Conservation (phyloP, 2,113 vertebrate genomes). For the Verasper variegatus region DNA sequence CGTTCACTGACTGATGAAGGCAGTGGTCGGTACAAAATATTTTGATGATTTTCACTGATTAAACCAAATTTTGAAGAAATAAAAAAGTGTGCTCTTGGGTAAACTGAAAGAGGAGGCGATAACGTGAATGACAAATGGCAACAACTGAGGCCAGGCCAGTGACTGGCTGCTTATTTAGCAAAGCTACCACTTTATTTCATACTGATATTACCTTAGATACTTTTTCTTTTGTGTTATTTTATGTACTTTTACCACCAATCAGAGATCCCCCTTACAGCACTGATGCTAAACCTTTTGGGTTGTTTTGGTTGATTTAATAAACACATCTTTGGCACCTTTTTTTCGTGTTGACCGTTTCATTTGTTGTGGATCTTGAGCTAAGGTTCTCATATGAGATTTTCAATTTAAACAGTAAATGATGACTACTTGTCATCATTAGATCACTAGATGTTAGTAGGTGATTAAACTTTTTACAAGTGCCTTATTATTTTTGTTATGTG, state of each 20-base stretch:
- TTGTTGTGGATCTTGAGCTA: no score
- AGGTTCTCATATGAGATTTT: background rate
- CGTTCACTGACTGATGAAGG: conserved; percentile 26
- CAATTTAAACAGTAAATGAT: conserved; percentile 14
- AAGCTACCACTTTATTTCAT: conserved; percentile 34
- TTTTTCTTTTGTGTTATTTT: no score
- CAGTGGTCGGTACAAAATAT: conserved; percentile 17
- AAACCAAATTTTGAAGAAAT: conserved; percentile 1
- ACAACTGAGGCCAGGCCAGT: conserved; percentile 28
- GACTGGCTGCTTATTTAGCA: conserved; percentile 28
- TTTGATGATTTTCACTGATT: conserved; percentile 35
- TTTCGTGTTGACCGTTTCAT: no score
- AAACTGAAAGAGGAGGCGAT: conserved; percentile 32
- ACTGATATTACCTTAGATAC: conserved; percentile 1
- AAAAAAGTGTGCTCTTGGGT: background rate
- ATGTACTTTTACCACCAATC: no score
- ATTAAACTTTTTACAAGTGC: no score
- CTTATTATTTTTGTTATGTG: no score
- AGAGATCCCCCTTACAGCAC: no score
- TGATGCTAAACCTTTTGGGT: no score
- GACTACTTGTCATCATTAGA: no score
- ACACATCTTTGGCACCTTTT: no score
- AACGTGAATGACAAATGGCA: conserved; percentile 41
- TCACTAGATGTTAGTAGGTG: conserved; percentile 17
- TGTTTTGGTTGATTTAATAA: no score